Percentiles rank a stretch among this genome's conserved stretches.
phyloP scores from a whole-genome alignment of 2,888 invertebrate genomes.

The Drosophila mayaguana region DNA sequence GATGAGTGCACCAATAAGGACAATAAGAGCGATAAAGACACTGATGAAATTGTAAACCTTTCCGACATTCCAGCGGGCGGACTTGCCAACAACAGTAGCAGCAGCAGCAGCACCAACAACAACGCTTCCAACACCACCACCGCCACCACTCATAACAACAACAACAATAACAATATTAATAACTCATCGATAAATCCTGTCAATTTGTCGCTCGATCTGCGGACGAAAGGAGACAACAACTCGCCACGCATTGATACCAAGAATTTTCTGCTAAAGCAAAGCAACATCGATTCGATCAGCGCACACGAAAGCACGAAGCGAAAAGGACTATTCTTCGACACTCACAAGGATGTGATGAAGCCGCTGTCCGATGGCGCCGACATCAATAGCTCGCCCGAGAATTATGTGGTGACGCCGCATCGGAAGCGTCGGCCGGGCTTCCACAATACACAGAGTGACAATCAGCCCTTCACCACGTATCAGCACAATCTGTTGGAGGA shows the following conservation, averaged over 20 bases:
- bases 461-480: slow-evolving; percentile 94
- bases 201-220: slow-evolving; percentile 89
- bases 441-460: slow-evolving; percentile 94
- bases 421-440: slow-evolving; percentile 94
- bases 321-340: slow-evolving; percentile 78
- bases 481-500: slow-evolving; percentile 91
- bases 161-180: slow-evolving; percentile 85
- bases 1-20: slow-evolving; percentile 55
- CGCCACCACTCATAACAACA: slow-evolving; percentile 84
- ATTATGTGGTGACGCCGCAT: slow-evolving; percentile 94
- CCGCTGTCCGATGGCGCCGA: slow-evolving; percentile 89
- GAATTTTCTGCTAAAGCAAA: slow-evolving; percentile 50
- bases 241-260: slow-evolving; percentile 49
- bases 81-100: slow-evolving; percentile 76
- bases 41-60: slow-evolving; percentile 72
- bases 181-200: slow-evolving; percentile 92
- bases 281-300: slow-evolving; percentile 54
- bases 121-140: slow-evolving; percentile 85
- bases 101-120: slow-evolving; percentile 83
- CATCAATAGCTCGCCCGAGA: slow-evolving; percentile 91
- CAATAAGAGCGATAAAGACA: slow-evolving; percentile 73
- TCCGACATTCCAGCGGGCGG: slow-evolving; percentile 70
- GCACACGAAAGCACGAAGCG: slow-evolving; percentile 74
- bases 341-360: slow-evolving; percentile 88
- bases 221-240: slow-evolving; percentile 86